Evolutionary conservation across 92 coral and sea anemone genomes (phyloP).

Genomic region (Palythoa heliodiscus): DNA sequence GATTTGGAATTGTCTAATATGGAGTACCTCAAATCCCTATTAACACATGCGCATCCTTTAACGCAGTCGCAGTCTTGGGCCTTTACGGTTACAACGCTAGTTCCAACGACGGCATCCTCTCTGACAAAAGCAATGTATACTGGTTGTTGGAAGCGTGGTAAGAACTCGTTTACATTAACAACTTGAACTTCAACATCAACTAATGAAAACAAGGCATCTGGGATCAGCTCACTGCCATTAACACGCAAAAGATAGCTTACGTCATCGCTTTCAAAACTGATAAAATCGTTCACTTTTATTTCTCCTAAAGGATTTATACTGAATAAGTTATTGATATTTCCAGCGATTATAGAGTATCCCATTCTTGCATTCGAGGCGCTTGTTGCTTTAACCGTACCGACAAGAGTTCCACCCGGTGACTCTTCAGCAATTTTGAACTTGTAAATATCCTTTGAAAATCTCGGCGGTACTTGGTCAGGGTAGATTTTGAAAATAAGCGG

Average conservation of each 20-base stretch:
- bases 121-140: constrained; percentile 59
- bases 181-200: constrained; percentile 61
- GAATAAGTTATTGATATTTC: constrained; percentile 59
- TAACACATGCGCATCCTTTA: constrained; percentile 63
- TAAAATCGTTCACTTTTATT: constrained; percentile 62
- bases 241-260: constrained; percentile 57
- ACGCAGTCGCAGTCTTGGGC: constrained; percentile 94
- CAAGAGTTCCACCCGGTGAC: constrained; percentile 59
- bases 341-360: constrained; percentile 68
- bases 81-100: constrained; percentile 65
- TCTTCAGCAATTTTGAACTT: constrained; percentile 65
- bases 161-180: constrained; percentile 68
- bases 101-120: constrained; percentile 69
- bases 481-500: constrained; percentile 50
- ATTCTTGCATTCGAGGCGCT: constrained; percentile 77
- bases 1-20: constrained; percentile 51
- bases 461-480: constrained; percentile 75
- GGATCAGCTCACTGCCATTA: constrained; percentile 66
- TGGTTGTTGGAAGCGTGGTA: constrained; percentile 67
- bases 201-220: constrained; percentile 56
- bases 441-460: constrained; percentile 64
- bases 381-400: constrained; percentile 71
- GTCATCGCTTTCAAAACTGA: constrained; percentile 72
- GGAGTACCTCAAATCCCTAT: constrained; percentile 66
- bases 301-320: constrained; percentile 64